phyloP scores from a whole-genome alignment of 2,888 invertebrate species.

The Trichogramma dendrolimi region DNA sequence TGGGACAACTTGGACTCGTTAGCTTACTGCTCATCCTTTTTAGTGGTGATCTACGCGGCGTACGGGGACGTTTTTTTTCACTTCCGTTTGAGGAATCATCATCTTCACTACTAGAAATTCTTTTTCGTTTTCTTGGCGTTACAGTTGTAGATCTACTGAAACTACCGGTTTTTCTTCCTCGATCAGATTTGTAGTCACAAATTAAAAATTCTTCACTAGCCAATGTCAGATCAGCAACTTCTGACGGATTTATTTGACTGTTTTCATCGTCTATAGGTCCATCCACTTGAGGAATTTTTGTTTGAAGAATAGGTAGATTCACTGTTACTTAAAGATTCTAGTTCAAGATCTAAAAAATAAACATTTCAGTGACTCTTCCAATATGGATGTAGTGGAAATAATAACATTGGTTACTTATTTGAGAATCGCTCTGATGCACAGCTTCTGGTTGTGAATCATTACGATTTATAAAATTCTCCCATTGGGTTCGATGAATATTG shows the following conservation, averaged over 20 bases:
- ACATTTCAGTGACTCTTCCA: background rate
- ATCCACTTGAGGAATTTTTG: constrained; percentile 34
- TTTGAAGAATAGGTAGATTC: background rate
- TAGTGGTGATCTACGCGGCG: constrained; percentile 32
- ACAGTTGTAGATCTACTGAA: background rate
- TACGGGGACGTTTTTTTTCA: constrained; percentile 30
- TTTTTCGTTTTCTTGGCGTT: constrained; percentile 38
- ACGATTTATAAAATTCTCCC: constrained; percentile 10
- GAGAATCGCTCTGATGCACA: constrained; percentile 9
- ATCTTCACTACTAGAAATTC: constrained; percentile 17
- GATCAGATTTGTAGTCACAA: constrained; percentile 36
- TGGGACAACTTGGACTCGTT: constrained; percentile 36
- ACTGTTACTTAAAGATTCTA: constrained; percentile 17
- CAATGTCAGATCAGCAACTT: constrained; percentile 37
- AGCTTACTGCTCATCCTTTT: constrained; percentile 29
- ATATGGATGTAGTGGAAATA: background rate
- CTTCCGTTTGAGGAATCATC: constrained; percentile 19
- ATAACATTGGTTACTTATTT: constrained; percentile 15
- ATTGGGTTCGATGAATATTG: constrained; percentile 33
- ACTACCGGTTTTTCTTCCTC: background rate
- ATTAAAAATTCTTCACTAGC: constrained; percentile 37
- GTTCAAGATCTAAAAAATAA: constrained; percentile 15
- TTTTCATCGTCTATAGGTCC: constrained; percentile 38
- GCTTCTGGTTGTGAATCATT: constrained; percentile 10
- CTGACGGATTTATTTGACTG: constrained; percentile 35